These are phyloP conservation scores for Griposia aprilina DNA, from an alignment of 2,888 invertebrate species.

Conservation along the genomic window DNA sequence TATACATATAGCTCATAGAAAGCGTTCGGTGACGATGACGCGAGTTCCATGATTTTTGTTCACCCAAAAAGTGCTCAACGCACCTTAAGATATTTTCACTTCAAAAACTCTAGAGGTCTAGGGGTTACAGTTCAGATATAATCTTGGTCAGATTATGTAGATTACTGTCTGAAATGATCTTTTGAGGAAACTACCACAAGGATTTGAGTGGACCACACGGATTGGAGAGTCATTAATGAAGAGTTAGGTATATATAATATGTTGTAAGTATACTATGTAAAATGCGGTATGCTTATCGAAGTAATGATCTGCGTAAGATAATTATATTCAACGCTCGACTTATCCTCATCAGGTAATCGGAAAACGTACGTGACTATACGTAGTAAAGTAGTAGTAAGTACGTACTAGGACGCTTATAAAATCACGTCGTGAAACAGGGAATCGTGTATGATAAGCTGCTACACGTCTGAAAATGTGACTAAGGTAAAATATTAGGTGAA, in stretches of 20 bases:
- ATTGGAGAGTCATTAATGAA: too few relatives aligned
- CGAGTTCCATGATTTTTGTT: too few relatives aligned
- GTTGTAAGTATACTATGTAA: background rate
- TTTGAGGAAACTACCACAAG: too few relatives aligned
- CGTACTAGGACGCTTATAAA: background rate
- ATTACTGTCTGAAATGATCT: too few relatives aligned
- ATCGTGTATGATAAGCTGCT: background rate
- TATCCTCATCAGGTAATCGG: slow-evolving; percentile 16
- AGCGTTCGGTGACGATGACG: too few relatives aligned
- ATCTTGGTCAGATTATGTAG: too few relatives aligned
- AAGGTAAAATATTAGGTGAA: background rate
- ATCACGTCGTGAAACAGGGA: background rate
- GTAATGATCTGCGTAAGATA: slow-evolving; percentile 41
- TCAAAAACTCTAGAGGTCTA: too few relatives aligned
- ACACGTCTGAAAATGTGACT: background rate
- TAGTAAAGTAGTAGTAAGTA: background rate
- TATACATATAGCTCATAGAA: too few relatives aligned
- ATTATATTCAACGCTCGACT: slow-evolving; percentile 29
- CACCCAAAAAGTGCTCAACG: too few relatives aligned
- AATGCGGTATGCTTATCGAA: slow-evolving; percentile 6
- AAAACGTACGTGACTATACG: slow-evolving; percentile 20
- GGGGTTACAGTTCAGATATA: too few relatives aligned
- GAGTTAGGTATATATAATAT: background rate
- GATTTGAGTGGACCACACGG: too few relatives aligned
- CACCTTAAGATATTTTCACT: too few relatives aligned